Evolutionary conservation across 2,888 invertebrate genomes (phyloP).

Genomic region (Platynereis dumerilii): DNA sequence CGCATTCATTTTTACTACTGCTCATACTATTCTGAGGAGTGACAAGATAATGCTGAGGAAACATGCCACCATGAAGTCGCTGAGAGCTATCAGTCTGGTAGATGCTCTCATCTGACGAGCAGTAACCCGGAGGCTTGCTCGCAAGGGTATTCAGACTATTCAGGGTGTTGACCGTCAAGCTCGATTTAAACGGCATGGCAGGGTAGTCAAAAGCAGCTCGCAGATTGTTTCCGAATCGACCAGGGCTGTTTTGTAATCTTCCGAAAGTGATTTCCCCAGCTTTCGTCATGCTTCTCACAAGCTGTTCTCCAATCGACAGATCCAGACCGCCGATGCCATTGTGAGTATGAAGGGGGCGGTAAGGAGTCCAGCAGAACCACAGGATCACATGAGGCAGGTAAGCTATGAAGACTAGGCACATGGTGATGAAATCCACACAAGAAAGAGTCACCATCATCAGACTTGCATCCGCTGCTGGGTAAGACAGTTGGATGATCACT

Average conservation of each 20-base stretch:
- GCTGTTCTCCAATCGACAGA: slow-evolving; percentile 25
- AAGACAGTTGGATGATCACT: slow-evolving; percentile 29
- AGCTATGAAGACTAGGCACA: slow-evolving; percentile 19
- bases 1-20: background rate
- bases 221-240: background rate
- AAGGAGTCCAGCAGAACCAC: slow-evolving; percentile 23
- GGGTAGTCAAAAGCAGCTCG: background rate
- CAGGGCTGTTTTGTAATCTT: slow-evolving; percentile 16
- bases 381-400: slow-evolving; percentile 25
- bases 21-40: background rate
- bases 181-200: background rate
- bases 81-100: background rate
- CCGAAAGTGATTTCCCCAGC: slow-evolving; percentile 32
- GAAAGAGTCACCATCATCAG: slow-evolving; percentile 24
- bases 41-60: background rate
- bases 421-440: slow-evolving; percentile 28
- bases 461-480: slow-evolving; percentile 19
- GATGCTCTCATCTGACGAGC: slow-evolving; percentile 3
- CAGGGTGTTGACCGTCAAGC: background rate
- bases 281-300: slow-evolving; percentile 31
- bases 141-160: background rate
- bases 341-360: slow-evolving; percentile 20
- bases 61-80: background rate
- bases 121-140: background rate
- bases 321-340: slow-evolving; percentile 21